Conservation (phyloP, 1,140 invertebrate genomes). For the Bombyx mori region ASM3026992v2 NC_085109.1:8653501-8654000, state of each 20-base stretch:
- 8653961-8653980: constrained; percentile 3
- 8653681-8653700: background rate
- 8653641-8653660: no score
- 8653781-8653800: constrained; percentile 17
- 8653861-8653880: constrained; percentile 19
- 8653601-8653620: no score
- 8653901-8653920: constrained; percentile 14
- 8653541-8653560: no score
- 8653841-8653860: constrained; percentile 26
- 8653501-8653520: no score
- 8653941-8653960: constrained; percentile 6
- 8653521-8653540: no score
- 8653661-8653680: no score
- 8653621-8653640: no score
- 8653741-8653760: constrained; percentile 2
- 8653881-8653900: constrained; percentile 17
- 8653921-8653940: constrained; percentile 15
- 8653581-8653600: no score
- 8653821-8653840: constrained; percentile 25
- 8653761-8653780: constrained; percentile 14
- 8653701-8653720: constrained; percentile 3
- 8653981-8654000: constrained; percentile 5
- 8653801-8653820: constrained; percentile 25
- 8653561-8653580: no score
- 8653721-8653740: constrained; percentile 2